Base-by-base conservation (phyloP, 2,797 vertebrate species). In the Dipus sagitta region DNA sequence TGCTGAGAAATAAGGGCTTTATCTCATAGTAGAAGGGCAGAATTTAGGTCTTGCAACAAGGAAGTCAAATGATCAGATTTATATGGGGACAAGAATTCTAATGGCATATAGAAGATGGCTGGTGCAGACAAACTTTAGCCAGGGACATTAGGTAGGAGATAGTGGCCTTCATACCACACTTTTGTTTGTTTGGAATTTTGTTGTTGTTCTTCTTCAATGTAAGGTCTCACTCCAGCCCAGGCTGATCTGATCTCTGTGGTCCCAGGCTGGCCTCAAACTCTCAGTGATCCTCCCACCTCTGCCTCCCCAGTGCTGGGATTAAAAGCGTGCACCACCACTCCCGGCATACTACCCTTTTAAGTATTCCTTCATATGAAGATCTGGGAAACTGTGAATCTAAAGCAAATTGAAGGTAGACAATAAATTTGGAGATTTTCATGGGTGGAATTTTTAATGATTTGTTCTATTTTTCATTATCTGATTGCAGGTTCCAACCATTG, bases 31-130 rank as follows among this genome's bases (percentile, higher is more conserved):
- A 28, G 74, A 82, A 94, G 70, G 47, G 32, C 91, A 42, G 34
- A 81, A 17, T 70, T 84, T 71, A 47, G 34, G 52, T 34, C 89
- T 90, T 92, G 68, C 90, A 92, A 38, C 30, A 87, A 60, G 82
- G 86, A 81, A 80, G 9, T 82, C 82, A 92, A 85, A 95, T 86
- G 74, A 88, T 90, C 68, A 58, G n/a, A 60, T 77, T 87, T 71
- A 34, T 47, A 60, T 30, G 13, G n/a, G 81, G 52, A 58, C 30
- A 88, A 86, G 80, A 84, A 75, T 30, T 52, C 67, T 42, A 71
- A 54, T 70, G 32, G 34, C 38, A 38, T 28, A 42, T 60, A 32
- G 54, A 82, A 90, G 38, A 79, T 68, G 47, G 23, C 38, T 78
- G 90, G 74, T 94, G 58, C 34, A 79, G 67, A 88, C 30, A 74